Evolutionary conservation across 2,797 vertebrate species (phyloP), one percentile per base, ranked within the genome.

Genomic region (Pitangus sulphuratus): DNA sequence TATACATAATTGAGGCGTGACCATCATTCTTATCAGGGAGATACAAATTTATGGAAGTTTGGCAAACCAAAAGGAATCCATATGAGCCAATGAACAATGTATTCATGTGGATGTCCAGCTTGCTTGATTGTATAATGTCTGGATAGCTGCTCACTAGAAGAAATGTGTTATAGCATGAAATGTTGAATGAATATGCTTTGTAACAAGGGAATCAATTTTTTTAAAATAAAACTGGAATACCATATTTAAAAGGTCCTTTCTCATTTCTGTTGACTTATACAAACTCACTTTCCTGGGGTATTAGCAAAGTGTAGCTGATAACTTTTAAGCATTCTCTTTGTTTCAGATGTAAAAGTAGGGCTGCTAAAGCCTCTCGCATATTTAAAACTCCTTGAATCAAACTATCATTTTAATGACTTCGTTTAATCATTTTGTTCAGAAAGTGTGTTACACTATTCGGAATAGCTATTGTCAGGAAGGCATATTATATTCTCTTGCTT

Each of bases 221-320:
- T 89, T 87, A 66, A 94, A 97, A 93, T 97, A 95, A 94, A 96
- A 91, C 93, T 97, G 95, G 95, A 96, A 81, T 81, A 91, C 56
- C 17, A 16, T 83, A 53, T 61, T 77, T 77, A 70, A 69, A 88
- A 87, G 51, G 12, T 89, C 42, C 47, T 37, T 72, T 92, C 39
- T 89, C 8, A 8, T 85, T 93, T 93, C 47, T 95, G 13, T 78
- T 89, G 44, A 39, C 37, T 35, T 87, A 1, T 15, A 26, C 20
- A 45, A 35, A 10, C 31, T 84, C 0, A 1, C 72, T 75, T 95
- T 82, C 60, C 44, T 86, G 42, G 42, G n/a, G 26, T 54, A 25
- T 69, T 86, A 60, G 56, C 31, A 37, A 84, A 80, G 72, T 61
- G 45, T 68, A 31, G 57, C 57, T 48, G 79, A 57, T 0, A 15